Base-by-base conservation (phyloP, 2,797 vertebrate species). In the Zenarchopterus dispar region DNA sequence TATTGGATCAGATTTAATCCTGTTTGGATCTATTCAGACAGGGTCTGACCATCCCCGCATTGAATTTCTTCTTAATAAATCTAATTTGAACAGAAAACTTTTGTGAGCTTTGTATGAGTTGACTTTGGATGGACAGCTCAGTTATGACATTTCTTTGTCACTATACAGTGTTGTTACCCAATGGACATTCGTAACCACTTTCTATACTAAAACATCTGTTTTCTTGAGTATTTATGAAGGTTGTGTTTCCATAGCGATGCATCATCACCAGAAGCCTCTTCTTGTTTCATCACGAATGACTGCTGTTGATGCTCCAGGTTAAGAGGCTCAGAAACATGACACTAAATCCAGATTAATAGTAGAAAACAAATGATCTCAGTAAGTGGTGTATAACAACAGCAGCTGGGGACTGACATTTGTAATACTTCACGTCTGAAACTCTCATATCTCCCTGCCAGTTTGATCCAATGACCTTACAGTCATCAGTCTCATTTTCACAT, bases 391-490 rank as follows among this genome's bases (percentile, higher is more conserved):
- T 18, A 6, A 8, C 21, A 49, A 55, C 48, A 48, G 61, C 18
- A 13, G 10, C 45, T 9, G 8, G 36, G 7, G 36, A 21, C 53
- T 33, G 53, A 65, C 62, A 18, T 23, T 36, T 0, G 49, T 33
- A 31, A 57, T 61, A 16, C 28, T 53, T 70, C 31, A 44, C 18
- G 33, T 55, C 11, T 21, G 23, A 18, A 48, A 8, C 56, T 46
- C 41, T 47, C 22, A 47, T 56, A 18, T 39, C 47, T 54, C 9
- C 24, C 19, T 11, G 33, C 8, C 47, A 36, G 19, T 67, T 57
- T 73, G 55, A 67, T 65, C 28, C 41, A 1, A 28, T 56, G 56
- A 75, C 78, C 67, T 61, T 62, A 19, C 17, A 59, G 46, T 42
- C 62, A 52, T 49, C 61, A 41, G 19, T 23, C 15, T 73, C 18